Conservation (phyloP, 1,140 invertebrate species). For the Lithobius niger region DNA sequence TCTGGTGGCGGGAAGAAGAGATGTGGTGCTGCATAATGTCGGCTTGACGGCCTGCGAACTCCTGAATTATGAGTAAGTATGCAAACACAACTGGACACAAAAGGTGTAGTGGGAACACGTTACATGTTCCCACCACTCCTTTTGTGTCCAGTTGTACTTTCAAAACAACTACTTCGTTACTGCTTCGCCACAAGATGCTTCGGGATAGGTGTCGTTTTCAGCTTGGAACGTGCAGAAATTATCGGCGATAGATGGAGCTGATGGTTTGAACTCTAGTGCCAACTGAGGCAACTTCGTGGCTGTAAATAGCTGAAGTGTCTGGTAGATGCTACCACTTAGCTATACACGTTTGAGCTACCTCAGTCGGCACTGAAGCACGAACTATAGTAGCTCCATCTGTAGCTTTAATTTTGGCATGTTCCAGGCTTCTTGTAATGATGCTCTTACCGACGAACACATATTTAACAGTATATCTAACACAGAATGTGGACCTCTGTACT, state of each 20-base stretch:
- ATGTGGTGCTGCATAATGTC: slow-evolving; percentile 7
- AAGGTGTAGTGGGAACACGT: too few species aligned
- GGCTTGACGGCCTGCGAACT: slow-evolving; percentile 6
- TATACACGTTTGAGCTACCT: not conserved
- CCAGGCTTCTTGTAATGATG: not conserved
- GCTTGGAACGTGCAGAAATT: too few species aligned
- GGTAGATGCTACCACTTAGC: too few species aligned
- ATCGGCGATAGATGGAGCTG: too few species aligned
- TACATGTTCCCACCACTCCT: too few species aligned
- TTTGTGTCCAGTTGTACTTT: too few species aligned
- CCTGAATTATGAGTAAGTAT: slow-evolving; percentile 8
- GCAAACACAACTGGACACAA: too few species aligned
- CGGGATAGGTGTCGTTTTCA: too few species aligned
- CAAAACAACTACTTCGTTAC: too few species aligned
- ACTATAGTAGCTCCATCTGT: not conserved
- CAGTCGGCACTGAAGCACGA: not conserved
- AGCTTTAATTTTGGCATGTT: not conserved
- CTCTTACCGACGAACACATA: not conserved
- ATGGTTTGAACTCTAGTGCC: not conserved
- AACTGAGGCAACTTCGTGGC: not conserved
- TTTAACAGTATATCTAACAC: not conserved
- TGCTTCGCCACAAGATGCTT: too few species aligned
- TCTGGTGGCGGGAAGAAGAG: not conserved
- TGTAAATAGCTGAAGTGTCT: not conserved
- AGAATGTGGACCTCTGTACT: not conserved